Evolutionary conservation across 2,888 invertebrate genomes (phyloP).

Genomic region (Drosophila leonis): DNA sequence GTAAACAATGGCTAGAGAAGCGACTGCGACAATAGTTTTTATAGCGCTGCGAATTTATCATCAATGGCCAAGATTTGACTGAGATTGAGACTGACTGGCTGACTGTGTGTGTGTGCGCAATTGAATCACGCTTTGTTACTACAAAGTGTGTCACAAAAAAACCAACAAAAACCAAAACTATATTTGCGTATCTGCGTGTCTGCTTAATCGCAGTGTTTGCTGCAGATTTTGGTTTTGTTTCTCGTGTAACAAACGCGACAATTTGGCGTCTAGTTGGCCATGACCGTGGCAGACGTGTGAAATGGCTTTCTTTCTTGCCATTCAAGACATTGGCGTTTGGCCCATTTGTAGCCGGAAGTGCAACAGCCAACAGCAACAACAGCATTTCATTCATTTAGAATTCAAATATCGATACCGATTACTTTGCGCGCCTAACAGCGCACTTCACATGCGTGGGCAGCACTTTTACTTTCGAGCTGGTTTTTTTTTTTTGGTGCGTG

Average conservation of each 20-base stretch:
- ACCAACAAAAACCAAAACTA: neutral
- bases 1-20: conserved; percentile 35
- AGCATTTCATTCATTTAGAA: conserved; percentile 3
- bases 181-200: neutral
- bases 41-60: conserved; percentile 51
- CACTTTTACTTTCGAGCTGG: conserved; percentile 52
- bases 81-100: neutral
- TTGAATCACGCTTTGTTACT: conserved; percentile 47
- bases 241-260: neutral
- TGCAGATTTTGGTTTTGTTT: neutral
- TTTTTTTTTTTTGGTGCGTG: neutral
- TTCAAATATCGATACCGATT: conserved; percentile 37
- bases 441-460: conserved; percentile 28
- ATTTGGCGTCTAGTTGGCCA: conserved; percentile 12
- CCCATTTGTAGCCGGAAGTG: conserved; percentile 31
- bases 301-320: conserved; percentile 34
- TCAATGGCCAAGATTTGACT: conserved; percentile 31
- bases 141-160: conserved; percentile 32
- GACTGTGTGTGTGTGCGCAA: conserved; percentile 17
- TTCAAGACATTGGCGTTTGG: conserved; percentile 3
- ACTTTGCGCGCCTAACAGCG: neutral
- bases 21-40: conserved; percentile 46
- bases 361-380: neutral
- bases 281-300: conserved; percentile 36
- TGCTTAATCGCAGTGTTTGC: conserved; percentile 22